Evolutionary conservation across 2,113 vertebrate genomes (phyloP), one percentile per base, ranked within the genome.

Genomic region (Orthonyx spaldingii): DNA sequence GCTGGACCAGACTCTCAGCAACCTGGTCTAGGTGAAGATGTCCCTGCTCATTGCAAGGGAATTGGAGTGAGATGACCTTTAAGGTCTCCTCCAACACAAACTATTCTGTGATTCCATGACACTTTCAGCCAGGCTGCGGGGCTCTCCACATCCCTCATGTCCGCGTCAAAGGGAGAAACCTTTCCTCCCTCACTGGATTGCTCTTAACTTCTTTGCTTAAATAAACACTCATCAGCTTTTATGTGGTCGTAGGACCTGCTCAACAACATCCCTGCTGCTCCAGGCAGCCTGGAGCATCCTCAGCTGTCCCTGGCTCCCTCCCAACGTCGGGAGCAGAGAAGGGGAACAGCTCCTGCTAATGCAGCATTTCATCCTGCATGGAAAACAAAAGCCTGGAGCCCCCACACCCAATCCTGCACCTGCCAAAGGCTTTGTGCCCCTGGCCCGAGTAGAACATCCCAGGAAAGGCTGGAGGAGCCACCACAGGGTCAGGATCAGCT

Each of bases 361-460:
- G 1, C 33, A 52, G 60, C 0, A 0, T 11, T 81, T 59, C 17
- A 3, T 39, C 37, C 57, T 56, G 35, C 2, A 1, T 24, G 55
- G 30, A 47, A 91, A 49, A 69, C 46, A 33, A 71, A 71, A 84
- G 17, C 12, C 3, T 28, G 1, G 4, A 79, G 23, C 20, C 39
- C 28, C 56, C 8, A 1, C 5, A 5, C 8, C n/a, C 9, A 83
- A 26, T 0, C 4, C 28, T 46, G 32, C 90, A n/a, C 39, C 35
- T 60, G 46, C 61, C 30, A 2, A 44, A 82, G 2, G 3, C 44
- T 60, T 23, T 23, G 30, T 53, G 41, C 20, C 50, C 65, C 47
- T 19, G 27, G 39, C 24, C 5, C 16, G 41, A 91, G 55, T 3
- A 2, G 27, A 6, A 5, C 33, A 41, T 24, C 35, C 52, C 5